Base-by-base conservation (phyloP, 2,797 vertebrate genomes). In the Acrossocheilus wenchowensis region DNA sequence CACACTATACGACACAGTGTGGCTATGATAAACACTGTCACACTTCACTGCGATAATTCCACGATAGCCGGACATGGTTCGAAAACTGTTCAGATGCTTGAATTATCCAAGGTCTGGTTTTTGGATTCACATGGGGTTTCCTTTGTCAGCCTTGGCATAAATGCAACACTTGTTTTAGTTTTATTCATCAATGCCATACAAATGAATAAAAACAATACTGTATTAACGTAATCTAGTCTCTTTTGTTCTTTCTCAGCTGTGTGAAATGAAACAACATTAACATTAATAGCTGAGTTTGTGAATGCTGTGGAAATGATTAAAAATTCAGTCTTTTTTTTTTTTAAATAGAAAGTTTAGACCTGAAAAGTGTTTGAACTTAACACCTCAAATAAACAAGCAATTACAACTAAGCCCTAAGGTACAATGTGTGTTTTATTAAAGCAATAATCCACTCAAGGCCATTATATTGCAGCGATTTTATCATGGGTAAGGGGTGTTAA, bases 201-300 rank as follows among this genome's bases (percentile, higher is more conserved):
- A 93, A 94, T 92, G 89, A 95, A 95, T 91, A 91, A 93, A 94
- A 92, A 89, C 86, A 87, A 89, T 92, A 92, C 88, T 91, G 92
- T 88, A 90, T 92, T 91, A 82, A 82, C 80, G 78, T 80, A 82
- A 82, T 82, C 45, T 43, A 17, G 45, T 69, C 64, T 82, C 26
- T 81, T 71, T 87, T 83, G 64, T 74, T 79, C 48, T 83, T 80
- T 78, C 88, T 80, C n/a, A 41, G 60, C n/a, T 48, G 36, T 4
- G 60, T 84, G 77, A n/a, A 64, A 85, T 66, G 19, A 50, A 23
- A 57, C 62, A 39, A n/a, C 21, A 34, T 71, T 62, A 23, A 43
- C 78, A 12, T 50, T 74, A 60, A 69, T n/a, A 41, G 66, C 50
- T 7, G 36, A 12, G 39, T 41, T 36, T 36, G 6, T 60, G 81